Percentiles rank a stretch among this genome's conserved stretches.
These are phyloP conservation scores for Drosophila paulistorum DNA, from an alignment of 1,140 invertebrate species.

Conservation along the genomic window DNA sequence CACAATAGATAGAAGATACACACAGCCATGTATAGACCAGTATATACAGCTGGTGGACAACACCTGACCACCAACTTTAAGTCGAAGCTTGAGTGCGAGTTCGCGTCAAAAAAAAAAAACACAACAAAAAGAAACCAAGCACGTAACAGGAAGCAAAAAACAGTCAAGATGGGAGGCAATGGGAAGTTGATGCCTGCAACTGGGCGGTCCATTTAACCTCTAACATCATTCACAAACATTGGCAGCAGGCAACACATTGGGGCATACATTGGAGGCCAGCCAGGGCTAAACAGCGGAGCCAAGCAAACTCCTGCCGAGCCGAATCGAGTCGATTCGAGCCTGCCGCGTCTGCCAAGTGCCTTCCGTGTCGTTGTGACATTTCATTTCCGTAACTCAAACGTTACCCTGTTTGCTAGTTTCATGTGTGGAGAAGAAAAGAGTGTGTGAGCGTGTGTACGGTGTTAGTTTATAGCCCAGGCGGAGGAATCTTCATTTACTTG, in stretches of 20 bases:
- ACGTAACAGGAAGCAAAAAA: slow-evolving; percentile 39
- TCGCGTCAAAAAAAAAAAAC: not conserved
- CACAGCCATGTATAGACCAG: slow-evolving; percentile 8
- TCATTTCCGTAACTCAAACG: slow-evolving; percentile 79
- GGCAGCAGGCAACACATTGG: slow-evolving; percentile 24
- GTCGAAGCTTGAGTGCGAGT: slow-evolving; percentile 2
- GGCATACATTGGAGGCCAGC: not conserved
- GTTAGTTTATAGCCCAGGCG: slow-evolving; percentile 70
- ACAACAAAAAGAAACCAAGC: slow-evolving; percentile 22
- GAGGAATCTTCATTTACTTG: slow-evolving; percentile 73
- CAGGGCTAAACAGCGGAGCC: not conserved
- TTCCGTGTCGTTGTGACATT: slow-evolving; percentile 51
- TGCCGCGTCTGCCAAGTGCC: slow-evolving; percentile 17
- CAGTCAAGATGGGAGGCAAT: not conserved
- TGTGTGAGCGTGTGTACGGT: slow-evolving; percentile 30
- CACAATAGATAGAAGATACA: slow-evolving; percentile 4
- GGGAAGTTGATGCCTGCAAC: not conserved
- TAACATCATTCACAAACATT: slow-evolving; percentile 57
- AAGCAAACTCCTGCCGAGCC: not conserved
- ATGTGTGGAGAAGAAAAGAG: slow-evolving; percentile 15
- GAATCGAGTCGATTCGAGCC: not conserved
- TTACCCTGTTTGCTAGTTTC: slow-evolving; percentile 41
- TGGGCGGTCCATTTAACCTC: slow-evolving; percentile 45
- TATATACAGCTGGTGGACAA: slow-evolving; percentile 27
- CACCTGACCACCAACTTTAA: slow-evolving; percentile 12